A percentile compares a stretch with the other conserved stretches of the same genome.
Conservation (phyloP, 2,797 vertebrate genomes). For the Mallotus villosus region DNA sequence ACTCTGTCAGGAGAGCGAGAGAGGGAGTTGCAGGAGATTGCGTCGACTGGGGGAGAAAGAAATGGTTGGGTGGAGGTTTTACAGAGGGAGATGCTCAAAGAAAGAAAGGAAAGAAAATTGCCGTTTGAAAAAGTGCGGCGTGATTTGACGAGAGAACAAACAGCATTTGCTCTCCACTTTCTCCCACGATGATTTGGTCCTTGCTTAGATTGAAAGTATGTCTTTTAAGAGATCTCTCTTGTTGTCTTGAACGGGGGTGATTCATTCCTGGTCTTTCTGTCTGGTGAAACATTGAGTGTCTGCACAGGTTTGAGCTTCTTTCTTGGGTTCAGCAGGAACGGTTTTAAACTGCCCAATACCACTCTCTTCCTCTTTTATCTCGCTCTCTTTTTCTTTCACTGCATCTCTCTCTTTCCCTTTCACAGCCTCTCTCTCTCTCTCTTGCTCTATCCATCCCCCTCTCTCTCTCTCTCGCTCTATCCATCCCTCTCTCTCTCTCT, state of each 20-base stretch:
- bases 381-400: conserved; percentile 23
- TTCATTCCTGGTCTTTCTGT: no score
- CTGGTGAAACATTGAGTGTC: no score
- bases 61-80: conserved; percentile 50
- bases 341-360: no score
- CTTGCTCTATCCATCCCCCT: conserved; percentile 15
- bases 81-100: conserved; percentile 47
- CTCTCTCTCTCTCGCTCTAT: background rate
- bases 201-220: no score
- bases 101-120: conserved; percentile 50
- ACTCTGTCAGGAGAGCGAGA: conserved; percentile 41
- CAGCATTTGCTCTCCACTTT: conserved; percentile 32
- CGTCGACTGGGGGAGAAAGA: conserved; percentile 50
- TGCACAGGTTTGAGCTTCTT: no score
- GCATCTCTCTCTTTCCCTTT: conserved; percentile 10
- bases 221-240: no score
- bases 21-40: conserved; percentile 55
- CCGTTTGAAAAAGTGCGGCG: conserved; percentile 50
- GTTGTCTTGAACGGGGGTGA: no score
- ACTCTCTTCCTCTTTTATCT: no score
- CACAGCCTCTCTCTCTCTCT: background rate
- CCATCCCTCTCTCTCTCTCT: background rate
- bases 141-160: conserved; percentile 41
- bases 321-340: no score
- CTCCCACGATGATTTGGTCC: no score